phyloP scores from a whole-genome alignment of 2,888 invertebrate genomes.

The Lampropteryx suffumata region DNA sequence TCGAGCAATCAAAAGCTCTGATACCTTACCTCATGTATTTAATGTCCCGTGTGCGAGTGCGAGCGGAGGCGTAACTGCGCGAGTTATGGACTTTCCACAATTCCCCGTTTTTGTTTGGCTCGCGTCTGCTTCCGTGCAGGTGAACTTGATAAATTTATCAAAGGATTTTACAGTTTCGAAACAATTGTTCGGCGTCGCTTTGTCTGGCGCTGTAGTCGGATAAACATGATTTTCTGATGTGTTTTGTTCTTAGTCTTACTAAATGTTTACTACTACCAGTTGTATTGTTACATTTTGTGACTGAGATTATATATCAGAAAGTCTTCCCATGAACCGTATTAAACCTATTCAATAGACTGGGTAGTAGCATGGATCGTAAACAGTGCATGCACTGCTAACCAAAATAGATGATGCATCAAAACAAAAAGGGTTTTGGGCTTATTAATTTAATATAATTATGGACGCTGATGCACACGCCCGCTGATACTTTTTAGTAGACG shows the following conservation, averaged over 20 bases:
- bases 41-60: slow-evolving; percentile 47
- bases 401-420: too few species aligned
- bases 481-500: too few species aligned
- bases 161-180: slow-evolving; percentile 14
- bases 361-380: too few species aligned
- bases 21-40: slow-evolving; percentile 49
- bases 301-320: too few species aligned
- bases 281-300: too few species aligned
- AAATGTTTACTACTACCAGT: too few species aligned
- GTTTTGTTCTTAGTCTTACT: not conserved
- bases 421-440: too few species aligned
- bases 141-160: slow-evolving; percentile 23
- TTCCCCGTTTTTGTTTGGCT: slow-evolving; percentile 30
- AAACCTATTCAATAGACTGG: too few species aligned
- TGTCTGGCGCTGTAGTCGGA: slow-evolving; percentile 1
- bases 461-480: too few species aligned
- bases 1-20: slow-evolving; percentile 55
- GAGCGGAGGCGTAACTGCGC: slow-evolving; percentile 55
- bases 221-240: slow-evolving; percentile 1
- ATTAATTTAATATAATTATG: too few species aligned
- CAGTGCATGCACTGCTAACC: too few species aligned
- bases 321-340: too few species aligned
- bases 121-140: slow-evolving; percentile 20
- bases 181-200: slow-evolving; percentile 11
- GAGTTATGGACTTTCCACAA: slow-evolving; percentile 52